Percentiles rank a stretch among this genome's conserved stretches.
These are phyloP conservation scores for Propithecus coquereli DNA, from an alignment of 2,113 vertebrate species.

Conservation along the genomic window DNA sequence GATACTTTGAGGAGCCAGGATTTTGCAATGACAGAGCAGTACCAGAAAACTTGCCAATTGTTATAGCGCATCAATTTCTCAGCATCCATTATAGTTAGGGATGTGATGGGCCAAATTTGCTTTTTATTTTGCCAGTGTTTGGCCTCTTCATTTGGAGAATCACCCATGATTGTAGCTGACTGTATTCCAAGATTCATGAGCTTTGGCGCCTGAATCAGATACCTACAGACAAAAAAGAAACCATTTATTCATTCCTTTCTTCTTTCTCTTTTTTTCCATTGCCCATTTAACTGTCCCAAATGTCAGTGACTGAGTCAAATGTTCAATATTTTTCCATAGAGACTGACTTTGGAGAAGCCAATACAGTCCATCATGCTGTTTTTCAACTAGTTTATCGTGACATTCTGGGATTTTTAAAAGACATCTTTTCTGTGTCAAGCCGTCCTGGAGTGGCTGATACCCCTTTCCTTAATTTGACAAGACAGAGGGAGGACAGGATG, in stretches of 20 bases:
- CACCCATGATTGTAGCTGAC: background rate
- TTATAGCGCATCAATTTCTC: background rate
- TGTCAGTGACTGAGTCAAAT: background rate
- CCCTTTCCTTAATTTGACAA: background rate
- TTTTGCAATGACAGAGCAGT: constrained; percentile 16
- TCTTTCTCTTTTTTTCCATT: background rate
- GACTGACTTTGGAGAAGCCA: background rate
- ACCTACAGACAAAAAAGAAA: background rate
- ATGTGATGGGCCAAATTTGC: background rate
- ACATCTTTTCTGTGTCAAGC: constrained; percentile 35
- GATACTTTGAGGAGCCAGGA: background rate
- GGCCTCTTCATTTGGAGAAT: constrained; percentile 21
- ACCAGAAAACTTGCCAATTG: constrained; percentile 23
- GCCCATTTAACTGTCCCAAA: background rate
- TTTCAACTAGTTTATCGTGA: background rate
- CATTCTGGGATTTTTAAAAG: constrained; percentile 41
- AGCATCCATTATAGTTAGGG: background rate
- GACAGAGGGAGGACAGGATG: background rate
- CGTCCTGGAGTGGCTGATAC: background rate
- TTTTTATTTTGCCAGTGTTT: background rate
- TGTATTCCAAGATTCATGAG: background rate
- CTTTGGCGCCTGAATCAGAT: background rate
- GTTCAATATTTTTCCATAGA: background rate
- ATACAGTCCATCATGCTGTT: background rate
- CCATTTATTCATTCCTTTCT: background rate